Evolutionary conservation across 2,113 vertebrate genomes (phyloP).

Genomic region (Platanista minor): DNA sequence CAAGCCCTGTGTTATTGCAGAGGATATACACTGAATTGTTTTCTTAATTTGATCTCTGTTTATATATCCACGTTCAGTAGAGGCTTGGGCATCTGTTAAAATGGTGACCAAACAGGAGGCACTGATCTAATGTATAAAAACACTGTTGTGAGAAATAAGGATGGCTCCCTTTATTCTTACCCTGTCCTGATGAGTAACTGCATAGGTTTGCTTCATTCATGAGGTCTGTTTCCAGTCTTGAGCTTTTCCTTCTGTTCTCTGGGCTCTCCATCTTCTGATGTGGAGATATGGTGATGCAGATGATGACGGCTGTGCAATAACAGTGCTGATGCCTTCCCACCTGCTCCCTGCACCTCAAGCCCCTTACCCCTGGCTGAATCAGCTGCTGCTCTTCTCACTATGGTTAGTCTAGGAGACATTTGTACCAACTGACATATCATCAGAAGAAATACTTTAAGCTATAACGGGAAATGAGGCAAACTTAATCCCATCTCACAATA

Average conservation of each 20-base stretch:
- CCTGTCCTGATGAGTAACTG: not conserved
- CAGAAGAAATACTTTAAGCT: conserved; percentile 31
- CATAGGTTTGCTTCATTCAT: not conserved
- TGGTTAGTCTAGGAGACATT: conserved; percentile 11
- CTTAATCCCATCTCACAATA: conserved; percentile 40
- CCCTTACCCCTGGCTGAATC: not conserved
- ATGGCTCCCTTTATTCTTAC: not conserved
- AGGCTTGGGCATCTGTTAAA: not conserved
- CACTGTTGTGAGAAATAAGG: not conserved
- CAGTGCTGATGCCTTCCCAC: not conserved
- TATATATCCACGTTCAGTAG: not conserved
- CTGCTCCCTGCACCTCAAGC: too few species aligned
- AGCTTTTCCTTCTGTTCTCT: not conserved
- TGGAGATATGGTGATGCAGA: not conserved
- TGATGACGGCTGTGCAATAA: not conserved
- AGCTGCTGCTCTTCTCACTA: not conserved
- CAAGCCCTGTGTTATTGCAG: not conserved
- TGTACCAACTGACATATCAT: conserved; percentile 27
- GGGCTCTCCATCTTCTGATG: not conserved
- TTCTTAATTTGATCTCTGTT: not conserved
- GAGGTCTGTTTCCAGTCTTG: not conserved
- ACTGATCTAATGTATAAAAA: not conserved
- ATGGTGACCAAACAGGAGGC: not conserved
- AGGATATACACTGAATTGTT: not conserved
- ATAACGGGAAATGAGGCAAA: conserved; percentile 42